These are phyloP conservation scores for Esox niger DNA, from an alignment of 2,113 vertebrate species.

Conservation along the genomic window DNA sequence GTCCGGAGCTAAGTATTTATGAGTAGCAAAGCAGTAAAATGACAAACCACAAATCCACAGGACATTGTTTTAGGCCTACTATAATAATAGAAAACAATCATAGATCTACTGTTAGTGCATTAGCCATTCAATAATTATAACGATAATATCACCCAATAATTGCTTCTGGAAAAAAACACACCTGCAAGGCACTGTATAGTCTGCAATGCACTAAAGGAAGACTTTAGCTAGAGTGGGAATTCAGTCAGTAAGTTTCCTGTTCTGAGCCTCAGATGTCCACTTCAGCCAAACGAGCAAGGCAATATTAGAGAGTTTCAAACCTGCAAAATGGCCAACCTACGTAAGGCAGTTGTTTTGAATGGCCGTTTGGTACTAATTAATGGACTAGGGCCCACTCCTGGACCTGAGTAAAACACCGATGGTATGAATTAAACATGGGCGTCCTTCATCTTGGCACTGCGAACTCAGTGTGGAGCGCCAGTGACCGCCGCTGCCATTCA, in stretches of 20 bases:
- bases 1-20: not conserved
- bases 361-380: constrained; percentile 77
- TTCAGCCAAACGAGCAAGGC: constrained; percentile 31
- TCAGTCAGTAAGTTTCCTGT: too few species aligned
- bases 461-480: constrained; percentile 22
- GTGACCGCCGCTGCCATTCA: constrained; percentile 55
- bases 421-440: constrained; percentile 77
- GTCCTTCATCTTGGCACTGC: constrained; percentile 51
- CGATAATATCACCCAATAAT: too few species aligned
- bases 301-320: constrained; percentile 57
- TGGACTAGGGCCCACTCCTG: constrained; percentile 70
- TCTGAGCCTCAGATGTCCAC: too few species aligned
- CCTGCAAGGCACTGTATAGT: too few species aligned
- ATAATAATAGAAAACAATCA: not conserved
- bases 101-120: not conserved
- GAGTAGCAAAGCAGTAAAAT: not conserved
- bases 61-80: not conserved
- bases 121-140: too few species aligned
- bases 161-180: too few species aligned
- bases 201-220: not conserved
- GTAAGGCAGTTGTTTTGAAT: constrained; percentile 68
- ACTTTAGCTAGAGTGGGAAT: not conserved
- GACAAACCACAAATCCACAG: not conserved
- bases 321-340: constrained; percentile 62
- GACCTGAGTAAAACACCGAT: constrained; percentile 69